A percentile compares a stretch with the other conserved stretches of the same genome.
Conservation (phyloP, 2,113 vertebrate species). For the Etheostoma cragini region DNA sequence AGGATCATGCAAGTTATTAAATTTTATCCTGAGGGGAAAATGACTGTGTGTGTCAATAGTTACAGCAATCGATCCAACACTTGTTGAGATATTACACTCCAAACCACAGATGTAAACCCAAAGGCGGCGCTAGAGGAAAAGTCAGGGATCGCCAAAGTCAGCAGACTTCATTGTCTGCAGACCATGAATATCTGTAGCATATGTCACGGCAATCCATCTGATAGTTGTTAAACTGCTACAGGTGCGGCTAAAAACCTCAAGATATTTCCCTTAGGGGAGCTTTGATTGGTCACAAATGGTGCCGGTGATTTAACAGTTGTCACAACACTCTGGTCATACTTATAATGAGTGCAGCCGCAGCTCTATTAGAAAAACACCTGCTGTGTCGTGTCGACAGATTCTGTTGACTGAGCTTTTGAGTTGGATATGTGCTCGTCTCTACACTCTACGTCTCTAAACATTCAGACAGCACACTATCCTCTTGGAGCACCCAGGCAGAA, state of each 20-base stretch:
- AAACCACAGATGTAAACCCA: no score
- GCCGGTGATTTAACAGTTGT: not conserved
- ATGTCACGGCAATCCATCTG: not conserved
- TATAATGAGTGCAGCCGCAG: not conserved
- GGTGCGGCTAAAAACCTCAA: not conserved
- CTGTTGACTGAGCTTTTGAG: not conserved
- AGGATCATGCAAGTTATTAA: not conserved
- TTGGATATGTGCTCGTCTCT: not conserved
- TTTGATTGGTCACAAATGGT: not conserved
- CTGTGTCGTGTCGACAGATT: not conserved
- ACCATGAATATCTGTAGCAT: not conserved
- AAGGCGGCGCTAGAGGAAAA: no score
- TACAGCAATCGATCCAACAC: not conserved
- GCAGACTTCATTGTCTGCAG: not conserved
- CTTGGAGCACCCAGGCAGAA: not conserved
- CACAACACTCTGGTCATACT: not conserved
- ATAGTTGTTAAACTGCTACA: not conserved
- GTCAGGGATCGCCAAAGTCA: no score
- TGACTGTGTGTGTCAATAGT: not conserved
- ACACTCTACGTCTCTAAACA: constrained; percentile 20
- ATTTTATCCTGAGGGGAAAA: not conserved
- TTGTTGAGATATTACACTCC: not conserved
- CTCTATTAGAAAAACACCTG: not conserved
- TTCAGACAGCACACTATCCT: not conserved
- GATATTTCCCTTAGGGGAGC: not conserved